These are phyloP conservation scores for Manacus vitellinus DNA, from an alignment of 2,113 vertebrate species.

Conservation along the genomic window DNA sequence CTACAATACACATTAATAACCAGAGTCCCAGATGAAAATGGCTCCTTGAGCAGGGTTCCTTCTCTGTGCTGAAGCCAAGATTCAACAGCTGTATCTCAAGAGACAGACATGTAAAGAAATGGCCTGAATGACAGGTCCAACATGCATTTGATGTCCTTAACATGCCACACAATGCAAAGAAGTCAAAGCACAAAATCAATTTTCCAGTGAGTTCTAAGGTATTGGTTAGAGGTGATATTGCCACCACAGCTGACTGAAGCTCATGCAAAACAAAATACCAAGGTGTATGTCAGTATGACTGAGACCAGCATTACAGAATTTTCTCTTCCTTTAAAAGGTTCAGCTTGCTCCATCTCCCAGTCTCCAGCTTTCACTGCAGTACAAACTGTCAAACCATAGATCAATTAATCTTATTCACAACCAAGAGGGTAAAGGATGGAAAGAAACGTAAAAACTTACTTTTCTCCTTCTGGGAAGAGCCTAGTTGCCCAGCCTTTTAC, in stretches of 20 bases:
- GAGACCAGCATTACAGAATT: background rate
- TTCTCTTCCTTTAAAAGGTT: background rate
- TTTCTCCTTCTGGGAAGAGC: slow-evolving; percentile 81
- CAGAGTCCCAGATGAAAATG: background rate
- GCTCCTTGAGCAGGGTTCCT: background rate
- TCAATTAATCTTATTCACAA: background rate
- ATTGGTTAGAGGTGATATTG: background rate
- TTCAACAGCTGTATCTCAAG: background rate
- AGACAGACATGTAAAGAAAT: background rate
- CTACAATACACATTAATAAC: background rate
- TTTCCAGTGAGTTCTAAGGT: background rate
- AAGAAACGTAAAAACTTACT: slow-evolving; percentile 67
- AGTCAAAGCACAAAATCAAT: background rate
- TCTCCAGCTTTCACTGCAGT: background rate
- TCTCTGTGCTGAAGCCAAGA: background rate
- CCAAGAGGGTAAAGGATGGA: background rate
- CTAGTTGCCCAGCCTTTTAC: slow-evolving; percentile 85
- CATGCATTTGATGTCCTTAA: background rate
- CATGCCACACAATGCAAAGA: background rate
- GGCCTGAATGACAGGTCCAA: background rate
- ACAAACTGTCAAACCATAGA: background rate
- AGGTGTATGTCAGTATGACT: background rate
- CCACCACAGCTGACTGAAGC: background rate
- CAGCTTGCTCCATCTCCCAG: background rate
- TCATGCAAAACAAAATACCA: background rate